A percentile compares a stretch with the other conserved stretches of the same genome.
Conservation (phyloP, 1,140 invertebrate species). For the Drosophila subpulchrella region DNA sequence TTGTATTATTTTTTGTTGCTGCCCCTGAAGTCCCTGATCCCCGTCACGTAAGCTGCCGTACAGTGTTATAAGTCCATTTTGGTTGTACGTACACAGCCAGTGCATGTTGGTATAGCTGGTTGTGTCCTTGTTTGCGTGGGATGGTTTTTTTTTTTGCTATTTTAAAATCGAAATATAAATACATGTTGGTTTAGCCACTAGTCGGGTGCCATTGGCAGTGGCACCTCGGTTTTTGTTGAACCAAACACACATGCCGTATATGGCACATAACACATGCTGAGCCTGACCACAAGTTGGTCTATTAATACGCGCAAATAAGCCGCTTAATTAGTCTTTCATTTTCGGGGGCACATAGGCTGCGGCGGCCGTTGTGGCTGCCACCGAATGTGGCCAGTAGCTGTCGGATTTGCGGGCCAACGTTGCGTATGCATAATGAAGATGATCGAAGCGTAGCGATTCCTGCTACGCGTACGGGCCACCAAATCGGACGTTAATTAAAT, state of each 20-base stretch:
- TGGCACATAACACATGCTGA: constrained; percentile 15
- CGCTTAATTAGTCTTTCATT: constrained; percentile 81
- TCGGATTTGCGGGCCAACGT: constrained; percentile 66
- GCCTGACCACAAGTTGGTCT: constrained; percentile 73
- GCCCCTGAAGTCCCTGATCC: constrained; percentile 2
- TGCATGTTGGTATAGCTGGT: constrained; percentile 44
- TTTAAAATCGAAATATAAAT: constrained; percentile 82
- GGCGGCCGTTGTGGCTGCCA: constrained; percentile 22
- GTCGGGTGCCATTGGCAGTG: neutral
- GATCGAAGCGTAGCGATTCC: constrained; percentile 48
- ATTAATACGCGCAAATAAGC: constrained; percentile 81
- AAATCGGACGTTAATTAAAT: constrained; percentile 77
- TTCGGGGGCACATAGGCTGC: constrained; percentile 39
- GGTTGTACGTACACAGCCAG: neutral
- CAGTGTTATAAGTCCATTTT: constrained; percentile 77
- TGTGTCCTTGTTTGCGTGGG: constrained; percentile 26
- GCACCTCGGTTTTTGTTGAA: constrained; percentile 37
- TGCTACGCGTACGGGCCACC: constrained; percentile 31
- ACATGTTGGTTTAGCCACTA: constrained; percentile 62
- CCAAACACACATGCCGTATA: neutral
- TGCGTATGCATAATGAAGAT: constrained; percentile 75
- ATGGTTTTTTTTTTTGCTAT: constrained; percentile 50
- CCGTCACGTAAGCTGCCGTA: constrained; percentile 64
- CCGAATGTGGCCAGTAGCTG: constrained; percentile 71
- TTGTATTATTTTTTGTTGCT: constrained; percentile 4